Evolutionary conservation across 2,113 vertebrate genomes (phyloP), one percentile per base, ranked within the genome.

Genomic region (Lagopus muta): DNA sequence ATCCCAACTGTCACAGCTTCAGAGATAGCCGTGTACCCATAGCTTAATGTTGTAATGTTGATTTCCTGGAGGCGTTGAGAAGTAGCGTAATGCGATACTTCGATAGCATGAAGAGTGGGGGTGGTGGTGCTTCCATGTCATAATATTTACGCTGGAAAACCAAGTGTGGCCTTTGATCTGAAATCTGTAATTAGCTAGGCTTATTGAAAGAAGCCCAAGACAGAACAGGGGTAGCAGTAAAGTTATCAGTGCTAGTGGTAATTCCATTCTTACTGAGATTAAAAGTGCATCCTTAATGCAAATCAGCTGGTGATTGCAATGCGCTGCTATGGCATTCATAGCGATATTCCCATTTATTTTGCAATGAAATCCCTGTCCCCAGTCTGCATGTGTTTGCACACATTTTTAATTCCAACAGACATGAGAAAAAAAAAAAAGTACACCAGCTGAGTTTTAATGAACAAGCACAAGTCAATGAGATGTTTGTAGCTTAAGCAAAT

Each of bases 61-160:
- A 52, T 92, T 91, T 92, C 78, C 91, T 43, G 82, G 75, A 62
- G 94, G 92, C 17, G 20, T 67, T 65, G 25, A 70, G 89, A 75
- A 78, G 91, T 86, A 8, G 65, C 25, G 93, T 16, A 22, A 28
- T 5, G 88, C 8, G 7, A 66, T 34, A 34, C n/a, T 67, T 83
- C 8, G 6, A 48, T 20, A 94, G 78, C 64, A 85, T 0, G 28
- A 87, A 54, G 58, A 16, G n/a, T 38, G 89, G 84, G 87, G 89
- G 91, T 88, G 89, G 67, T 47, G 64, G 78, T 89, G 82, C 83
- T 94, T 20, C 92, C 87, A 9, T 86, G 89, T 77, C 93, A 91
- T 86, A 96, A 93, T 91, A 95, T 88, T 96, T 95, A 82, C 85
- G 71, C 85, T 86, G 84, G 75, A 73, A 82, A 64, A 32, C 64